Percentiles rank a stretch among this genome's conserved stretches.
phyloP scores from a whole-genome alignment of 2,797 vertebrate species.

The Carduelis carduelis region DNA sequence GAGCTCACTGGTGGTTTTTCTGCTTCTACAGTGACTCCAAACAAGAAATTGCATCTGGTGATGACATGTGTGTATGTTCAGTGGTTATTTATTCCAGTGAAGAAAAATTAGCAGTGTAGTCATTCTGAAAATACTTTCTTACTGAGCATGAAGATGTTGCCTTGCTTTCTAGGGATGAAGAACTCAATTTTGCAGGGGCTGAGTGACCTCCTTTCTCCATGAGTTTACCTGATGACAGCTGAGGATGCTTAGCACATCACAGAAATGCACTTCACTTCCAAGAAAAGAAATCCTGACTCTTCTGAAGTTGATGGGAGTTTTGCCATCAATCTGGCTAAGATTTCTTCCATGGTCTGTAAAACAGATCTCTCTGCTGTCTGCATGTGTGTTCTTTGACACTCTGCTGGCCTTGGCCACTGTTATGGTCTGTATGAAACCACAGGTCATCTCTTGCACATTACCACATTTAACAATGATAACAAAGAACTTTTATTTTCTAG shows the following conservation, averaged over 20 bases:
- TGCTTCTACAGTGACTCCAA: slow-evolving; percentile 2
- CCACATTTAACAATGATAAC: background rate
- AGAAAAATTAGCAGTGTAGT: background rate
- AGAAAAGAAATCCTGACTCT: background rate
- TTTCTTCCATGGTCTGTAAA: background rate
- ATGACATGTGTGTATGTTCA: slow-evolving; percentile 8
- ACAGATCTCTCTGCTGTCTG: background rate
- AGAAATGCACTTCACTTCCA: background rate
- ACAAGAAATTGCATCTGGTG: background rate
- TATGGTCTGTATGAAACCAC: background rate
- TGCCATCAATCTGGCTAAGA: background rate
- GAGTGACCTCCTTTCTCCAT: background rate
- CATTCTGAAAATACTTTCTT: background rate
- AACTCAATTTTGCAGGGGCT: background rate
- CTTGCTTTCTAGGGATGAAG: slow-evolving; percentile 6
- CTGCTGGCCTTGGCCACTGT: background rate
- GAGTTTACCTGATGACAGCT: background rate
- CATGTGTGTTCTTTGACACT: background rate
- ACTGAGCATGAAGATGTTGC: background rate
- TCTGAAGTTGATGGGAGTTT: background rate
- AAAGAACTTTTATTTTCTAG: background rate
- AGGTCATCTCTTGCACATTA: background rate
- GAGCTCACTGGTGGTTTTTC: slow-evolving; percentile 3
- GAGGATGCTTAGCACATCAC: background rate
- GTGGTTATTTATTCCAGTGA: background rate